Evolutionary conservation across 2,113 vertebrate species (phyloP), one percentile per base, ranked within the genome.

Genomic region (Machaerirhynchus nigripectus): DNA sequence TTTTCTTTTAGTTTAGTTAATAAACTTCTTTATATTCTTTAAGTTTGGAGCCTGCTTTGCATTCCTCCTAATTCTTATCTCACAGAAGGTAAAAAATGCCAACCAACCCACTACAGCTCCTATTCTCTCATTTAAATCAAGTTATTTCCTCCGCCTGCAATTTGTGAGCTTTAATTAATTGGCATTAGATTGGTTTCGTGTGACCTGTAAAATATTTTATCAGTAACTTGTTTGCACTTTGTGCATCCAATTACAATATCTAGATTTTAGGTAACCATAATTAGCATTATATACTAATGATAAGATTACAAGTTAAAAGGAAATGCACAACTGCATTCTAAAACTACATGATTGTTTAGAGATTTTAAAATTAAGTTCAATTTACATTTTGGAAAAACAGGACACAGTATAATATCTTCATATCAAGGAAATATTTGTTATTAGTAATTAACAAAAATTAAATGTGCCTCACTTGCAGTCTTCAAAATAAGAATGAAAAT

Each of bases 391-490:
- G 68, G 61, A 37, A 82, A 82, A 86, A 88, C 30, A 85, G 40
- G 23, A 53, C 1, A 1, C 16, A 31, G 7, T 50, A 47, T 61
- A 87, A 73, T 68, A 67, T 30, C 37, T 77, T 82, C 47, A 35
- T 80, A 57, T 73, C 49, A 91, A 70, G 69, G 68, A 56, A 87
- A 84, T 85, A 55, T 22, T 84, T 0, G 0, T 87, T 90, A 90
- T 86, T 93, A 89, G n/a, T 79, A 93, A 96, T 84, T 91, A 94
- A 70, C 13, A 84, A 67, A 88, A 94, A 88, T 35, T 80, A 79
- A 91, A 83, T 39, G 17, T 55, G 6, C 8, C 19, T 90, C 18
- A n/a, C 16, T 65, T 60, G 6, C 26, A 77, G 12, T 3, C 42
- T 93, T 93, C 59, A 85, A 91, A 95, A 83, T 74, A 88, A 74